phyloP scores from a whole-genome alignment of 2,888 invertebrate species.

The Chloroclystis v-ata region DNA sequence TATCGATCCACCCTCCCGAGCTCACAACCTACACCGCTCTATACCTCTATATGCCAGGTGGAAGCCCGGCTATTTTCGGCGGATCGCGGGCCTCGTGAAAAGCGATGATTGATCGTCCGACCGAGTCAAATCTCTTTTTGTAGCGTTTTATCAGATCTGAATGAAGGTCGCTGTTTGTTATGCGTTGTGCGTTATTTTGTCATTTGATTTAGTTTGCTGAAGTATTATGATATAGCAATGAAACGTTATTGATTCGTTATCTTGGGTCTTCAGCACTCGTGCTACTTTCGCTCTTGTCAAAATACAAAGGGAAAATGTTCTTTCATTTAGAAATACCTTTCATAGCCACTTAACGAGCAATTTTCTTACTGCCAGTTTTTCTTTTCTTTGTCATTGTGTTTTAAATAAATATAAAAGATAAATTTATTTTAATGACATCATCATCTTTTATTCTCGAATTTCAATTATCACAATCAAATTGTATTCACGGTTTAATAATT shows the following conservation, averaged over 20 bases:
- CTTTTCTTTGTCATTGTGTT: constrained; percentile 34
- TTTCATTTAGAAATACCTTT: constrained; percentile 43
- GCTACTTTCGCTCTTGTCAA: constrained; percentile 25
- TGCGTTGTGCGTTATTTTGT: constrained; percentile 7
- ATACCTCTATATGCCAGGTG: constrained; percentile 46
- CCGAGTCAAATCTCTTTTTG: constrained; percentile 41
- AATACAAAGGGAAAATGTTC: constrained; percentile 38
- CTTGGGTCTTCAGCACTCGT: constrained; percentile 13
- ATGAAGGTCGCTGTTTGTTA: constrained; percentile 24
- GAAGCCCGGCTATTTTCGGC: constrained; percentile 67
- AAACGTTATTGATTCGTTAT: not conserved
- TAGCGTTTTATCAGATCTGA: constrained; percentile 34
- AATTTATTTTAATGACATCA: constrained; percentile 29
- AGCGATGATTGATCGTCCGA: constrained; percentile 60
- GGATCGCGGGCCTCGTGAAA: constrained; percentile 52
- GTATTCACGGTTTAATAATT: constrained; percentile 14
- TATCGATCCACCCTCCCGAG: constrained; percentile 72
- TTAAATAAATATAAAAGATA: constrained; percentile 14
- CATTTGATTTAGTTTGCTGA: not conserved
- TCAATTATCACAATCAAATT: constrained; percentile 18
- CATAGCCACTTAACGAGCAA: constrained; percentile 32
- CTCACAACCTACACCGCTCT: too few species aligned
- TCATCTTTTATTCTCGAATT: constrained; percentile 24
- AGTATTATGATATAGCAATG: not conserved
- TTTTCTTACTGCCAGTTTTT: constrained; percentile 28